These are phyloP conservation scores for Scaptomyza hsui DNA, from an alignment of 1,140 invertebrate genomes.

Conservation along the genomic window DNA sequence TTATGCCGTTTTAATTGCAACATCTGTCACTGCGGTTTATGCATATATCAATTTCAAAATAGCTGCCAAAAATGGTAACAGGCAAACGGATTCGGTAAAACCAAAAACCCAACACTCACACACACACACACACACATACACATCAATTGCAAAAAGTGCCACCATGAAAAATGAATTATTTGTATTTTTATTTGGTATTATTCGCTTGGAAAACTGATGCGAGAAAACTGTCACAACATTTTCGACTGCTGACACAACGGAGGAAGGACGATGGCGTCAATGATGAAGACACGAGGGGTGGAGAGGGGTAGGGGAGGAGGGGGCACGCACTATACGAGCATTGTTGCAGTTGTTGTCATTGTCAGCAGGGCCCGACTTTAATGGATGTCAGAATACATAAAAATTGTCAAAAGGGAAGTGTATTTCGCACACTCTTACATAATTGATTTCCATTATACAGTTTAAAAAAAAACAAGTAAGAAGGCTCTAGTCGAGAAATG, in stretches of 20 bases:
- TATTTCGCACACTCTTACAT: constrained; percentile 31
- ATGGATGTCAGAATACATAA: constrained; percentile 76
- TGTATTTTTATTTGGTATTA: constrained; percentile 75
- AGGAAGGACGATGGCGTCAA: constrained; percentile 16
- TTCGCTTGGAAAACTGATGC: constrained; percentile 56
- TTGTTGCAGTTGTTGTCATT: constrained; percentile 65
- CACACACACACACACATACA: constrained; percentile 9
- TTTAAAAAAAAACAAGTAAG: constrained; percentile 37
- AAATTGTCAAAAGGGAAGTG: constrained; percentile 73
- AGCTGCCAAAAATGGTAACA: constrained; percentile 68
- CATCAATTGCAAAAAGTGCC: constrained; percentile 22
- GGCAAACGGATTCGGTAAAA: constrained; percentile 43
- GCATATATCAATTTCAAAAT: constrained; percentile 82
- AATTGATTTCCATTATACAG: constrained; percentile 72
- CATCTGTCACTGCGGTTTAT: constrained; percentile 84
- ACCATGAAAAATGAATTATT: constrained; percentile 79
- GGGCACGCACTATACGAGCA: constrained; percentile 50
- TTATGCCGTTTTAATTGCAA: constrained; percentile 84
- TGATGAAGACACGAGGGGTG: constrained; percentile 40
- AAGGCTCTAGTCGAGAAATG: too few relatives aligned
- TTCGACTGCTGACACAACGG: constrained; percentile 36
- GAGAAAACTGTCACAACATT: constrained; percentile 77
- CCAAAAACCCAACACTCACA: constrained; percentile 24
- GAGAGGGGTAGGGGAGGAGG: constrained; percentile 52
- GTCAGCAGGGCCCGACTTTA: constrained; percentile 70